A percentile compares a stretch with the other conserved stretches of the same genome.
These are phyloP conservation scores for Anguilla rostrata DNA, from an alignment of 2,113 vertebrate species.

Conservation along the genomic window DNA sequence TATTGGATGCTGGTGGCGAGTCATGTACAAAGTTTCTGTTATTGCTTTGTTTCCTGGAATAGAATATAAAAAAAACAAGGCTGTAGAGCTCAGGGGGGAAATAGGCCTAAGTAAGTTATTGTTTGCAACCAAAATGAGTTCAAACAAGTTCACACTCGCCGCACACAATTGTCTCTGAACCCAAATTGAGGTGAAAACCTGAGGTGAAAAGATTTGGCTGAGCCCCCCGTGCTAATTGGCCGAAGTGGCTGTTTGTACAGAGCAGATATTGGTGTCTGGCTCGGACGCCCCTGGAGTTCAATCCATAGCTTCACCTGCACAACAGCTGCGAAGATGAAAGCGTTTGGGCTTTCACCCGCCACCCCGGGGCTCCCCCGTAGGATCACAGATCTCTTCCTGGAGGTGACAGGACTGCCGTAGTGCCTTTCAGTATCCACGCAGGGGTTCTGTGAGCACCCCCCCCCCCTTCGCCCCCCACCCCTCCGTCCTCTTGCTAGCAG, in stretches of 20 bases:
- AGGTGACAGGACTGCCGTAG: neutral
- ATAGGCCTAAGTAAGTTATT: neutral
- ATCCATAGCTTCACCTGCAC: slow-evolving; percentile 35
- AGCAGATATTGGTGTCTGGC: slow-evolving; percentile 48
- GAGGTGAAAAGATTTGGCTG: neutral
- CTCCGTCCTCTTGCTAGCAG: neutral
- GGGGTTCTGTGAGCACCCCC: neutral
- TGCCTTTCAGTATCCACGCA: slow-evolving; percentile 30
- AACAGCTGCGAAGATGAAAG: slow-evolving; percentile 49
- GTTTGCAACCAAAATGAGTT: neutral
- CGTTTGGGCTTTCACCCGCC: slow-evolving; percentile 47
- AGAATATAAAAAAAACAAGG: neutral
- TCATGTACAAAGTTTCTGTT: neutral
- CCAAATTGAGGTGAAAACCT: neutral
- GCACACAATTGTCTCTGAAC: neutral
- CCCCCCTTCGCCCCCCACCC: neutral
- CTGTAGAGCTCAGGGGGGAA: neutral
- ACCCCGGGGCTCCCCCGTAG: slow-evolving; percentile 53
- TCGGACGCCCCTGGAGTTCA: slow-evolving; percentile 39
- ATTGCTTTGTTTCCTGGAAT: neutral
- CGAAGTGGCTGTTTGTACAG: slow-evolving; percentile 48
- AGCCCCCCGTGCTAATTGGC: slow-evolving; percentile 21
- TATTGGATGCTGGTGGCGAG: neutral
- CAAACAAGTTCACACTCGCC: neutral
- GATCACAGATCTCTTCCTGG: slow-evolving; percentile 49